Evolutionary conservation across 2,797 vertebrate genomes (phyloP).

Genomic region (Anolis apletophallus): DNA sequence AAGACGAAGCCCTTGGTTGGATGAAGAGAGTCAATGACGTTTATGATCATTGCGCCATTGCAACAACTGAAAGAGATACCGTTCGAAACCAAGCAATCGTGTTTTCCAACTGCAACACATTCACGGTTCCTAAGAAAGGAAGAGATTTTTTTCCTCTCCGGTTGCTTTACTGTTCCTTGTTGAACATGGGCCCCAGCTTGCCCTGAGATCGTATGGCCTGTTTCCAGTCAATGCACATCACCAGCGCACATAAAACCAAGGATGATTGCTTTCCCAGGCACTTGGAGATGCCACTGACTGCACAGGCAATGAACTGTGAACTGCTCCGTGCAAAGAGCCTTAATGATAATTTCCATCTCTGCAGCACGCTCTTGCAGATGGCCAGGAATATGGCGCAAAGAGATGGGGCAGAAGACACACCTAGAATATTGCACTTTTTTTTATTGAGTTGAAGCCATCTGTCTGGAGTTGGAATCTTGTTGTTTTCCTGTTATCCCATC

Average conservation of each 20-base stretch:
- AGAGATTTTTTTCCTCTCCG: constrained; percentile 7
- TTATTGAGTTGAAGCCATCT: constrained; percentile 5
- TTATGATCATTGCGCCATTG: too few species aligned
- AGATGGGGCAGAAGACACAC: background rate
- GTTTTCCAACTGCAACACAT: too few species aligned
- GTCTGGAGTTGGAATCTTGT: background rate
- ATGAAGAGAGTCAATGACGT: too few species aligned
- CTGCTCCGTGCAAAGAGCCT: background rate
- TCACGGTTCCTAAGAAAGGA: background rate
- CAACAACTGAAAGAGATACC: too few species aligned
- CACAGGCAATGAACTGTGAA: constrained; percentile 17
- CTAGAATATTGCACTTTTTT: background rate
- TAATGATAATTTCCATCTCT: background rate
- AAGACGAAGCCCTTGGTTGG: too few species aligned
- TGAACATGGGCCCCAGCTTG: constrained; percentile 19
- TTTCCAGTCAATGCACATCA: constrained; percentile 2
- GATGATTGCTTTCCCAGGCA: background rate
- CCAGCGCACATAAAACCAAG: background rate
- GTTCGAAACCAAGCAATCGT: too few species aligned
- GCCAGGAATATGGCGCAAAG: constrained; percentile 40
- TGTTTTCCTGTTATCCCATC: background rate
- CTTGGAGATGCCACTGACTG: constrained; percentile 3
- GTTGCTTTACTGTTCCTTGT: constrained; percentile 1
- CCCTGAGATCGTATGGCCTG: background rate
- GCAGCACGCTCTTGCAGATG: constrained; percentile 34